Evolutionary conservation across 2,797 vertebrate genomes (phyloP).

Genomic region (Phrynocephalus guinanensis): DNA sequence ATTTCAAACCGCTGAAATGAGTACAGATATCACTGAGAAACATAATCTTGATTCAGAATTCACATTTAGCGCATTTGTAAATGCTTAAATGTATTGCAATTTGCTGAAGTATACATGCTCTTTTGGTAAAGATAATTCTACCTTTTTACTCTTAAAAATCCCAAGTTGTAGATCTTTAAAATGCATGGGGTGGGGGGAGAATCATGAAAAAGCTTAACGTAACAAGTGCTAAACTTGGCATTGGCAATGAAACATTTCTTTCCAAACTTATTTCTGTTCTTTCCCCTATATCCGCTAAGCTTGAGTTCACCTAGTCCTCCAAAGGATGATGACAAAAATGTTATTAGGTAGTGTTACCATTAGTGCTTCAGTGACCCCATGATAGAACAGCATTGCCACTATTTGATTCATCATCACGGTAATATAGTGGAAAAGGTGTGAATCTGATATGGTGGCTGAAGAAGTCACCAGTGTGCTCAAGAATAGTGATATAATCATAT

Average conservation of each 20-base stretch:
- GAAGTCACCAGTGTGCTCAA: constrained; percentile 32
- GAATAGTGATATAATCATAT: constrained; percentile 33
- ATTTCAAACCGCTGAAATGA: constrained; percentile 48
- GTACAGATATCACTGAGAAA: constrained; percentile 47
- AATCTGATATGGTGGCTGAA: constrained; percentile 29
- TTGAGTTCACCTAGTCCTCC: constrained; percentile 56
- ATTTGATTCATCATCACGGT: constrained; percentile 40
- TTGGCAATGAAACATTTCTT: constrained; percentile 37
- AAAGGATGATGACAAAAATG: constrained; percentile 42
- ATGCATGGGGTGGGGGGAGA: constrained; percentile 35
- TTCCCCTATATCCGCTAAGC: constrained; percentile 27
- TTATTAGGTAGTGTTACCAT: constrained; percentile 10
- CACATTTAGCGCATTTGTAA: constrained; percentile 26
- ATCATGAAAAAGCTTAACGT: constrained; percentile 36
- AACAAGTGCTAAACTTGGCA: constrained; percentile 52
- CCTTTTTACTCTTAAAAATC: constrained; percentile 43
- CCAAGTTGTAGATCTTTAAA: constrained; percentile 57
- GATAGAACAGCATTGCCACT: constrained; percentile 46
- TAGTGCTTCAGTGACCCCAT: constrained; percentile 41
- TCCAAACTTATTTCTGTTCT: constrained; percentile 53
- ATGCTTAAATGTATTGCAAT: constrained; percentile 48
- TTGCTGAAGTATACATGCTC: constrained; percentile 46
- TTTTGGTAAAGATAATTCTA: constrained; percentile 56
- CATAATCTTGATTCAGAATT: constrained; percentile 44
- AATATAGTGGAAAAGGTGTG: constrained; percentile 26